Base-by-base conservation (phyloP, 2,888 invertebrate species). In the Tipula vernalis region DNA sequence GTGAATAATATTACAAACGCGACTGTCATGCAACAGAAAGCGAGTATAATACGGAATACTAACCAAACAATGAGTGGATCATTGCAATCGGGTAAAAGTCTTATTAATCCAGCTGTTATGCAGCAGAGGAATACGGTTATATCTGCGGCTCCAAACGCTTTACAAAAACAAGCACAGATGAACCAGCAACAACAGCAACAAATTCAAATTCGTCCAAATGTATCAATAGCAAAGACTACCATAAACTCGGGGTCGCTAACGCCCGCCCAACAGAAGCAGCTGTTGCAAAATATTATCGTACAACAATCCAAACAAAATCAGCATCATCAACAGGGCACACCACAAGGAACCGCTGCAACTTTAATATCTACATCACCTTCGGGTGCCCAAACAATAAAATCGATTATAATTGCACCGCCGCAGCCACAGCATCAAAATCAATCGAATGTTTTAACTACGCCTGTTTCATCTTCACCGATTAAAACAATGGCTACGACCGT, bases 211-310 rank as follows among this genome's bases (percentile, higher is more conserved):
- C 86, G 86, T 13, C 86, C 86, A 36, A 86, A 86, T 86, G 39
- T 57, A 15, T 86, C 86, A 42, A 51, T 86, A 51, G 86, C 28
- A 15, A 86, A 51, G 13, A 86, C 51, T 8, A 57, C 51, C 15
- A 89, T 88, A 87, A 87, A 88, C 28, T 89, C 88, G 39, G 89
- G 89, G 86, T 86, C 90, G 39, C 89, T 91, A 87, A 90, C 90
- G 6, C 88, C 90, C 2, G 88, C 91, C 12, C 91, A 91, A 83
- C 91, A 91, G 86, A 91, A 91, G 87, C 91, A 91, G 87, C 88
- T 89, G 15, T 88, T 90, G 39, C 90, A 90, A 87, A 89, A 89
- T 85, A 88, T 91, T 13, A 89, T 91, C 36, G 89, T 89, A 42
- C 89, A 90, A 51, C 87, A 88, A 83, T 86, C 87, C 36, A 84